These are phyloP conservation scores for Coilia nasus DNA, from an alignment of 2,797 vertebrate species.

Conservation along the genomic window DNA sequence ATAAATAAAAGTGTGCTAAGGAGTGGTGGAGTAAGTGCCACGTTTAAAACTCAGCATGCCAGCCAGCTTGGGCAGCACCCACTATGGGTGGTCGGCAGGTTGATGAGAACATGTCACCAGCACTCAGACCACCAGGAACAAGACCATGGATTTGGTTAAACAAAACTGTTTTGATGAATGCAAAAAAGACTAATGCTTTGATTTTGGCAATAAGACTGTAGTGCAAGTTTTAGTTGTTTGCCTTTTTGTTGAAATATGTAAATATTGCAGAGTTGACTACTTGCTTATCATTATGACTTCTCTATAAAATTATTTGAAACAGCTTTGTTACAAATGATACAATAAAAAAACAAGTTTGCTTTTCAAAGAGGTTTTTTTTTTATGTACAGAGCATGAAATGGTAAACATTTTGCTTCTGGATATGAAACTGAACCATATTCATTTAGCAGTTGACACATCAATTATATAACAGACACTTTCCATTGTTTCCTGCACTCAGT, in stretches of 20 bases:
- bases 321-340: background rate
- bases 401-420: background rate
- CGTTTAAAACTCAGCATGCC: background rate
- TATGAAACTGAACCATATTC: background rate
- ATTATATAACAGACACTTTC: background rate
- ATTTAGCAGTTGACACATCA: background rate
- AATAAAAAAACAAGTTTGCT: background rate
- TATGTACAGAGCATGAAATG: background rate
- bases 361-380: background rate
- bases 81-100: background rate
- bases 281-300: background rate
- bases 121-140: slow-evolving; percentile 40
- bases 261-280: background rate
- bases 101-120: slow-evolving; percentile 54
- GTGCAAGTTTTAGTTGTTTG: slow-evolving; percentile 15
- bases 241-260: background rate
- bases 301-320: background rate
- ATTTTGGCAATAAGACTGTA: slow-evolving; percentile 57
- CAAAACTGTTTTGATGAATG: slow-evolving; percentile 47
- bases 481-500: background rate
- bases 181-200: slow-evolving; percentile 51
- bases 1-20: background rate
- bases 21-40: background rate
- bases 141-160: slow-evolving; percentile 26
- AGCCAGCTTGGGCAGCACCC: background rate